These are phyloP conservation scores for Cisticola juncidis DNA, from an alignment of 2,113 vertebrate species.

Conservation along the genomic window DNA sequence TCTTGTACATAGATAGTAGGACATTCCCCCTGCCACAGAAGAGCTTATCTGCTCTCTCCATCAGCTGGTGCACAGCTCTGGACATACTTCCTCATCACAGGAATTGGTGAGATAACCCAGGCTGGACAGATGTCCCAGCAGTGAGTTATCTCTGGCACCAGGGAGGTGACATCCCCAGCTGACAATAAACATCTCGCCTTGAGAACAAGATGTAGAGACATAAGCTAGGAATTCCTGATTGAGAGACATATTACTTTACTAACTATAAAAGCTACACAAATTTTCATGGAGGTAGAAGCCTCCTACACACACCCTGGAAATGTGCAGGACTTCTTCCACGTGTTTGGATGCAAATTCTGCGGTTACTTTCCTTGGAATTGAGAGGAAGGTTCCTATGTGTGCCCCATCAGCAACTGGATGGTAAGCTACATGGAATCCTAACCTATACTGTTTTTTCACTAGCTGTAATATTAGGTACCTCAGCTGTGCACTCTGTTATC, in stretches of 20 bases:
- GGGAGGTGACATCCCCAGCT: too few relatives aligned
- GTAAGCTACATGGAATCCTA: neutral
- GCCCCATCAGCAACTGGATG: neutral
- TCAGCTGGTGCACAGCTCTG: fast-evolving
- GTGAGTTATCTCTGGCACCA: neutral
- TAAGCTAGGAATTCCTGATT: neutral
- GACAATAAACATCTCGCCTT: neutral
- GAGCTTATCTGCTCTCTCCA: neutral
- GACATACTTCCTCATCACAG: neutral
- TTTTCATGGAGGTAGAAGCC: neutral
- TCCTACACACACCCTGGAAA: neutral
- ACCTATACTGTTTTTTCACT: neutral
- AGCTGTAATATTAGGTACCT: neutral
- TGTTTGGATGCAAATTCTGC: fast-evolving
- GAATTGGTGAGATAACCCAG: neutral
- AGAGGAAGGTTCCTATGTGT: neutral
- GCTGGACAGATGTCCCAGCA: neutral
- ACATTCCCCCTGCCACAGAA: neutral
- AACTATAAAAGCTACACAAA: neutral
- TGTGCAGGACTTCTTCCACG: fast-evolving
- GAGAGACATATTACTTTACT: neutral
- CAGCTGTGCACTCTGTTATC: neutral
- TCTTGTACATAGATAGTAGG: neutral
- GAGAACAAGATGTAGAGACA: neutral
- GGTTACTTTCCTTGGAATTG: neutral